Conservation (phyloP, 2,113 vertebrate species). For the Pituophis catenifer region DNA sequence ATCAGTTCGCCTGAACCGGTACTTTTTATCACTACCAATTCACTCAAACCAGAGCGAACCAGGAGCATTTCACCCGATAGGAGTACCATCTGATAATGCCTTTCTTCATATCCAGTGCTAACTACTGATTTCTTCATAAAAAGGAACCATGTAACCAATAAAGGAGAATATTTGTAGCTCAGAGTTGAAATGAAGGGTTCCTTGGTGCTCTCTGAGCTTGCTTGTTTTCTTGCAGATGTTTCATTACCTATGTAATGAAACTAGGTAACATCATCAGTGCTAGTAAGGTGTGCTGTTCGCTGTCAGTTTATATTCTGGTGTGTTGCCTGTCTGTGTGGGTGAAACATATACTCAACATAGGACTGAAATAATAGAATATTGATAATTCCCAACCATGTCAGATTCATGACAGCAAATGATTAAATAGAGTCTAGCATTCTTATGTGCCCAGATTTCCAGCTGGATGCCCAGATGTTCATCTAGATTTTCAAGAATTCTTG, state of each 20-base stretch:
- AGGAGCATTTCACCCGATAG: background rate
- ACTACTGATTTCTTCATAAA: background rate
- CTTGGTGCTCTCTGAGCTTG: too few species aligned
- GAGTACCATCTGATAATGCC: background rate
- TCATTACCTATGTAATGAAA: too few species aligned
- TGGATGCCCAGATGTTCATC: background rate
- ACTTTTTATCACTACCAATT: too few species aligned
- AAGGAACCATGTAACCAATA: background rate
- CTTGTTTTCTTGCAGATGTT: too few species aligned
- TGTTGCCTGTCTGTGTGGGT: too few species aligned
- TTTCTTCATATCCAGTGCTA: background rate
- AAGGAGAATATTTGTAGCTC: too few species aligned
- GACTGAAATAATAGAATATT: background rate
- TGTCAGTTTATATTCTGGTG: too few species aligned
- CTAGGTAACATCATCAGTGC: too few species aligned
- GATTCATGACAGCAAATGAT: background rate
- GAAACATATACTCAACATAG: background rate
- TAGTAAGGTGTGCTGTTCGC: too few species aligned
- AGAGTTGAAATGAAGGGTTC: too few species aligned
- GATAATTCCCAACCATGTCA: background rate
- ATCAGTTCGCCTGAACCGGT: too few species aligned
- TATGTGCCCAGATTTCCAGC: background rate
- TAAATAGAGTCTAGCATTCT: background rate
- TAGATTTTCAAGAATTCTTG: background rate
- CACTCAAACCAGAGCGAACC: too few species aligned